Evolutionary conservation across 1,140 invertebrate genomes (phyloP).

Genomic region (Chymomyza costata): DNA sequence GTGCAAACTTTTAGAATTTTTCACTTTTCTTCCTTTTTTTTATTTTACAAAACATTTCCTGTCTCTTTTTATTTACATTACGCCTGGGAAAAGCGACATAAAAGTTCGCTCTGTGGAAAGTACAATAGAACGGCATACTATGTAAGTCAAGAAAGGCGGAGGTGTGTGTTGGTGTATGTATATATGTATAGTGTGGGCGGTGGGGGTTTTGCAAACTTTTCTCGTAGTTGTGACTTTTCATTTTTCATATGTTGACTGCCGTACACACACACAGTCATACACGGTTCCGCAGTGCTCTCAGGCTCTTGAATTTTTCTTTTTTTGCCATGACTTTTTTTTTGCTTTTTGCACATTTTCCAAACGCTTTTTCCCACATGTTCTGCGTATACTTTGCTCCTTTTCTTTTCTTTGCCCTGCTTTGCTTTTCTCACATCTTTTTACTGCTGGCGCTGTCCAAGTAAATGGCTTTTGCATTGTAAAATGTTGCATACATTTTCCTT

Average conservation of each 20-base stretch:
- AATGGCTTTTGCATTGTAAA: constrained; percentile 74
- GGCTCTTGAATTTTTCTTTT: neutral
- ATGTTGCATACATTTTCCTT: constrained; percentile 72
- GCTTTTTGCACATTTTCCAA: constrained; percentile 24
- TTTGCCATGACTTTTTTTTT: neutral
- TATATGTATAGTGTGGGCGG: constrained; percentile 23
- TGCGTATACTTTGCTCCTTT: constrained; percentile 20
- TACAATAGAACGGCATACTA: constrained; percentile 28
- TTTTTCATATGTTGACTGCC: constrained; percentile 68
- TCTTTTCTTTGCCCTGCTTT: constrained; percentile 28
- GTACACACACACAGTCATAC: constrained; percentile 16
- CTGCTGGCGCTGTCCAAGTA: constrained; percentile 27
- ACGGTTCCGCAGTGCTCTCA: neutral
- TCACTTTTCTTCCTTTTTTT: constrained; percentile 35
- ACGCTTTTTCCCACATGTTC: constrained; percentile 21
- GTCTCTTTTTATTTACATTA: constrained; percentile 71
- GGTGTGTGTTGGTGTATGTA: constrained; percentile 15
- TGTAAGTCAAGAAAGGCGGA: constrained; percentile 28
- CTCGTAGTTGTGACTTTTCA: constrained; percentile 64
- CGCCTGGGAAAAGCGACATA: constrained; percentile 48
- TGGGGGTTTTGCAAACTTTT: constrained; percentile 14
- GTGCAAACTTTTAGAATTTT: constrained; percentile 43
- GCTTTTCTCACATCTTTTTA: constrained; percentile 7
- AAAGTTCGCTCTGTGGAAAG: constrained; percentile 42
- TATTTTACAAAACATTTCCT: constrained; percentile 56